A percentile compares a stretch with the other conserved stretches of the same genome.
These are phyloP conservation scores for Odobenus rosmarus DNA, from an alignment of 2,113 vertebrate genomes.

Conservation along the genomic window DNA sequence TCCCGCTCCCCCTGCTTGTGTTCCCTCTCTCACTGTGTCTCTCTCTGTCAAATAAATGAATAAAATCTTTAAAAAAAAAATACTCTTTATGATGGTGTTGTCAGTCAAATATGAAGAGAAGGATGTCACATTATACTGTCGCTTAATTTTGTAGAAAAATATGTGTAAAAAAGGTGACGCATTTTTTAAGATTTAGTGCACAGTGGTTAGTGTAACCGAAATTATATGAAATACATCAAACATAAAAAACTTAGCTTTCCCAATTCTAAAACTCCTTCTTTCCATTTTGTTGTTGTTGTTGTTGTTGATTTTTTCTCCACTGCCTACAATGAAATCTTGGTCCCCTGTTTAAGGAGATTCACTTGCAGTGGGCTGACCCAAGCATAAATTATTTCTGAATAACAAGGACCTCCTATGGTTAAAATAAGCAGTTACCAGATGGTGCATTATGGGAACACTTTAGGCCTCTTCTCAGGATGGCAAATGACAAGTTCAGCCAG, in stretches of 20 bases:
- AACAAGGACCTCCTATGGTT: neutral
- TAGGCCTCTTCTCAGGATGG: neutral
- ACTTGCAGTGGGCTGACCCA: neutral
- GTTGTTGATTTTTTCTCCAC: too few species aligned
- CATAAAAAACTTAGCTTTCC: neutral
- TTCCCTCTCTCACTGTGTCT: too few species aligned
- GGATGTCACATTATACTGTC: neutral
- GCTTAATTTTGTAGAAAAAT: slow-evolving; percentile 28
- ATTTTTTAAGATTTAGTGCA: neutral
- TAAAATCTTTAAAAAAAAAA: neutral
- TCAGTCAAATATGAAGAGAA: neutral
- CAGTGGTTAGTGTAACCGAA: neutral
- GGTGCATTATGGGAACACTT: neutral
- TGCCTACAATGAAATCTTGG: neutral
- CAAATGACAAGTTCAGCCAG: neutral
- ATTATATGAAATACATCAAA: neutral
- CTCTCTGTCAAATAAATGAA: too few species aligned
- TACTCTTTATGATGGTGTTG: neutral
- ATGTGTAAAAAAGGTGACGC: neutral
- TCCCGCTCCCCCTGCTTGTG: too few species aligned
- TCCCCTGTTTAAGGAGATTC: neutral
- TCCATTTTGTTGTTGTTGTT: neutral
- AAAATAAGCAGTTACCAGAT: neutral
- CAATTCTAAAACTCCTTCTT: neutral
- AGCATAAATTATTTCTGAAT: neutral